Conservation (phyloP, 2,888 invertebrate species). For the Lottia scabra region DNA sequence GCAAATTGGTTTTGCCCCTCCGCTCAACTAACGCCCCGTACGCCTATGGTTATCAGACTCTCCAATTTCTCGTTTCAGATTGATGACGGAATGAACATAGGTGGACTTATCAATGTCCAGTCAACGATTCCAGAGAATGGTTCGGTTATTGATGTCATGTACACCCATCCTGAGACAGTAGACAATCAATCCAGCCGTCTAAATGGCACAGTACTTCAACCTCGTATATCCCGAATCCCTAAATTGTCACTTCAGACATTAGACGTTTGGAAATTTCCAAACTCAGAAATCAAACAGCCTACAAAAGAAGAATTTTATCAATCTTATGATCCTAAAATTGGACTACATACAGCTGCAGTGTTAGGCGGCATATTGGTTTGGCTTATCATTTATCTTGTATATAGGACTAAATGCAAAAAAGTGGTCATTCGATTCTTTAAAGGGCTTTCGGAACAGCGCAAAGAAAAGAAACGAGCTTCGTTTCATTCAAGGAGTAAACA, state of each 20-base stretch:
- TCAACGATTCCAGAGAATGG: slow-evolving; percentile 24
- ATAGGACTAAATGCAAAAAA: slow-evolving; percentile 44
- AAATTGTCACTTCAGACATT: background rate
- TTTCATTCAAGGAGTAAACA: slow-evolving; percentile 1
- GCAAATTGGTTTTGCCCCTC: too few relatives aligned
- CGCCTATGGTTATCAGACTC: too few relatives aligned
- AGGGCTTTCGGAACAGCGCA: background rate
- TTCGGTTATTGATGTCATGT: slow-evolving; percentile 19
- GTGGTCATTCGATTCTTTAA: slow-evolving; percentile 21
- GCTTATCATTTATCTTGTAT: slow-evolving; percentile 47
- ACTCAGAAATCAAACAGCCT: slow-evolving; percentile 20
- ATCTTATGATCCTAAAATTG: slow-evolving; percentile 49
- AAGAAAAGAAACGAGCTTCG: background rate
- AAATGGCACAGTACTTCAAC: background rate
- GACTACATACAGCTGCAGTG: slow-evolving; percentile 50
- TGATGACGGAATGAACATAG: slow-evolving; percentile 54
- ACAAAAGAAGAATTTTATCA: slow-evolving; percentile 37
- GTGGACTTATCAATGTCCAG: slow-evolving; percentile 26
- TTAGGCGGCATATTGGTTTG: slow-evolving; percentile 49
- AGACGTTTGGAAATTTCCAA: slow-evolving; percentile 4
- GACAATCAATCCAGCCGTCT: background rate
- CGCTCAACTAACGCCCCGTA: too few relatives aligned
- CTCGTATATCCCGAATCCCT: background rate
- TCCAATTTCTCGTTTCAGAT: slow-evolving; percentile 35
- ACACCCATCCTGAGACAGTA: slow-evolving; percentile 10